Evolutionary conservation across 2,113 vertebrate species (phyloP).

Genomic region (Nesogale talazaci): DNA sequence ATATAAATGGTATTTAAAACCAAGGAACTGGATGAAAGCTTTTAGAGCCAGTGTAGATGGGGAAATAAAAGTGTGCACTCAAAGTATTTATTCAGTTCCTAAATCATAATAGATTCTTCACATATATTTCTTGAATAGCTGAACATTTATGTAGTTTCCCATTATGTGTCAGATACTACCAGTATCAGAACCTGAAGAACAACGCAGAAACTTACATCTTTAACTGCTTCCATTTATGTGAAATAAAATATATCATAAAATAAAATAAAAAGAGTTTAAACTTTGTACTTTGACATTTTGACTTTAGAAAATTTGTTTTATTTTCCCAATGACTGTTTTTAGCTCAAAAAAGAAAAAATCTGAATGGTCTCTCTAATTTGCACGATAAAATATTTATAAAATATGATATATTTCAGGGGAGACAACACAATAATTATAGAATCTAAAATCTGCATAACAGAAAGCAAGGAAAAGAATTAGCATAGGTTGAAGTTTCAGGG

Average conservation of each 20-base stretch:
- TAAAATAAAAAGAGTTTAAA: background rate
- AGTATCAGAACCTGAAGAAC: background rate
- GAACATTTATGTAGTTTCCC: background rate
- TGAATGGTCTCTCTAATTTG: background rate
- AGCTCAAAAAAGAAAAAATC: background rate
- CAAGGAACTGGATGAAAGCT: background rate
- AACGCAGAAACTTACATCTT: background rate
- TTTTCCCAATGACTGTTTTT: background rate
- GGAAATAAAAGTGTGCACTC: background rate
- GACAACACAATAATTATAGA: background rate
- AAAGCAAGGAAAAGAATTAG: background rate
- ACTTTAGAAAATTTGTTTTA: background rate
- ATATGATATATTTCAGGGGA: background rate
- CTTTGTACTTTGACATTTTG: background rate
- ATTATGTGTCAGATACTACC: background rate
- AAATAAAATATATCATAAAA: background rate
- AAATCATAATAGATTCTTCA: background rate
- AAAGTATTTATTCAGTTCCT: constrained; percentile 1
- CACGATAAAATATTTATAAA: background rate
- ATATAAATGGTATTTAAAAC: constrained; percentile 17
- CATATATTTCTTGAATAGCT: constrained; percentile 9
- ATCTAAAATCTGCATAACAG: background rate
- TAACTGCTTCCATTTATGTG: background rate
- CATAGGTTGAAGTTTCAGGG: background rate
- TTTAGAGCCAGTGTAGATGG: background rate